A percentile compares a stretch with the other conserved stretches of the same genome.
phyloP scores from a whole-genome alignment of 2,888 invertebrate species.

The Arge pagana region DNA sequence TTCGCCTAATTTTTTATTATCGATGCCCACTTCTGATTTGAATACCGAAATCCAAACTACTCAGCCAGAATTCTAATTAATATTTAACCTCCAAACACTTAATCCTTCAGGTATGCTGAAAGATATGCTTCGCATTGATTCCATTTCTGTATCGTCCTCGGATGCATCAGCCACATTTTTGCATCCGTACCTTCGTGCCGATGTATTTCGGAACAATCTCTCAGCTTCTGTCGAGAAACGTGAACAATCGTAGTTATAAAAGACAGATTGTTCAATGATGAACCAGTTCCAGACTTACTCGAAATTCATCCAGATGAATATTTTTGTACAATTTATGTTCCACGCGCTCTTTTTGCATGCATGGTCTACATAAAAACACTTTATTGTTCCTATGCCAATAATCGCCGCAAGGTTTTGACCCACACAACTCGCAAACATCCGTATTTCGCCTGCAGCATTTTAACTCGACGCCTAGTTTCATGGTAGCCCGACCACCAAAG shows the following conservation, averaged over 20 bases:
- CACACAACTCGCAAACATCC: constrained; percentile 57
- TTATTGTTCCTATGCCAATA: constrained; percentile 58
- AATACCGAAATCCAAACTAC: too few relatives aligned
- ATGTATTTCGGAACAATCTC: constrained; percentile 51
- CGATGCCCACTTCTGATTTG: too few relatives aligned
- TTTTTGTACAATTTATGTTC: constrained; percentile 44
- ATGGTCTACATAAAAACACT: constrained; percentile 57
- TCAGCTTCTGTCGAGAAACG: constrained; percentile 52
- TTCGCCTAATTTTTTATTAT: too few relatives aligned
- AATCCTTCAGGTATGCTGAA: constrained; percentile 41
- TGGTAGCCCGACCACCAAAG: constrained; percentile 56
- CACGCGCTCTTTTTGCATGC: constrained; percentile 55
- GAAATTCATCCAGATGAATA: constrained; percentile 39
- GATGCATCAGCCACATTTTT: constrained; percentile 46
- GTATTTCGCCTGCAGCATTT: constrained; percentile 55
- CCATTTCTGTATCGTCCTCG: constrained; percentile 41
- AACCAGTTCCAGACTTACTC: constrained; percentile 21
- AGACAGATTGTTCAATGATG: too few relatives aligned
- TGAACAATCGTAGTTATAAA: too few relatives aligned
- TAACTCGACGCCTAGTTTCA: constrained; percentile 57
- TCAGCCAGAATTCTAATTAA: too few relatives aligned
- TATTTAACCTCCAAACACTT: constrained; percentile 19
- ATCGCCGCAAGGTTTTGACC: constrained; percentile 56
- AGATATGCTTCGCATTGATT: constrained; percentile 47
- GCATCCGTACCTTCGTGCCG: constrained; percentile 49